A percentile compares a stretch with the other conserved stretches of the same genome.
Evolutionary conservation across 2,797 vertebrate genomes (phyloP).

Genomic region (Alca torda): DNA sequence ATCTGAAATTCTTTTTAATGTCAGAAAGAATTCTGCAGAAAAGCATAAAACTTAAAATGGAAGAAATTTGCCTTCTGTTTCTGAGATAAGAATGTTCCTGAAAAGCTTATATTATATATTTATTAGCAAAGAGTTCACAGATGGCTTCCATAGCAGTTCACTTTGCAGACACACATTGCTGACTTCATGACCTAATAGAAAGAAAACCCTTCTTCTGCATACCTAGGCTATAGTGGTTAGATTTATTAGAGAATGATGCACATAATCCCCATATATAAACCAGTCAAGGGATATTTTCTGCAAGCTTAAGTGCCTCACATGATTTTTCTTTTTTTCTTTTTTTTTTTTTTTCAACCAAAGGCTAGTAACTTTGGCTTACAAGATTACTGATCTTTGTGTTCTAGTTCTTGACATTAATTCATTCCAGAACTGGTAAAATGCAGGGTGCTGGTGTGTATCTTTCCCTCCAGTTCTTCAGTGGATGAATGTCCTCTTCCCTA

Average conservation of each 20-base stretch:
- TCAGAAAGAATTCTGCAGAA: conserved; percentile 44
- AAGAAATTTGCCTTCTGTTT: conserved; percentile 52
- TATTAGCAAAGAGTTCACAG: conserved; percentile 35
- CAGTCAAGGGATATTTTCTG: conserved; percentile 39
- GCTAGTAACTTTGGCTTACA: conserved; percentile 21
- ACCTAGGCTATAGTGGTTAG: conserved; percentile 6
- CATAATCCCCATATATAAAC: conserved; percentile 53
- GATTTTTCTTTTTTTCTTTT: conserved; percentile 35
- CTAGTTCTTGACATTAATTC: conserved; percentile 9
- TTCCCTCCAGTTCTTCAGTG: conserved; percentile 13
- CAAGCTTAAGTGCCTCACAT: conserved; percentile 20
- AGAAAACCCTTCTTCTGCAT: conserved; percentile 53
- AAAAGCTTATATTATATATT: conserved; percentile 46
- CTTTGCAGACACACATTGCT: conserved; percentile 41
- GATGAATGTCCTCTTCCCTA: conserved; percentile 28
- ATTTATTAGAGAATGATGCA: conserved; percentile 57
- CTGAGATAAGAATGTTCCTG: conserved; percentile 50
- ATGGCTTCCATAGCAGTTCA: conserved; percentile 45
- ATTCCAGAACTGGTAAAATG: conserved; percentile 15
- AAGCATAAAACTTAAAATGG: conserved; percentile 46
- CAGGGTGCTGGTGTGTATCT: neutral
- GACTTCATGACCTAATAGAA: conserved; percentile 53
- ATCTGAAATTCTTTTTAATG: conserved; percentile 49
- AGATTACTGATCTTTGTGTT: conserved; percentile 38
- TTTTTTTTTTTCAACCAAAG: neutral